phyloP scores from a whole-genome alignment of 2,888 invertebrate species.

The Thymelicus sylvestris region DNA sequence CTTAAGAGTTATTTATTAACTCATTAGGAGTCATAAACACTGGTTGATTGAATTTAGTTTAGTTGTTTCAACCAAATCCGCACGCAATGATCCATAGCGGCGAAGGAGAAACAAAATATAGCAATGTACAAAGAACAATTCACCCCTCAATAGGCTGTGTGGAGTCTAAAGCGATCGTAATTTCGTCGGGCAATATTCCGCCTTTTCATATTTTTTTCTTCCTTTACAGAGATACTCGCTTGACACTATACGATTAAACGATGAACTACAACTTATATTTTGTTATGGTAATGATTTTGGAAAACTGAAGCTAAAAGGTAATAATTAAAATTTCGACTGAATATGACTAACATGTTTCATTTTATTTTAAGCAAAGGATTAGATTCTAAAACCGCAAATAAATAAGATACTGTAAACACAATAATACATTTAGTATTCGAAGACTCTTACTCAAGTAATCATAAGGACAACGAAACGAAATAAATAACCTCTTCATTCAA shows the following conservation, averaged over 20 bases:
- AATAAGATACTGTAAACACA: too few species aligned
- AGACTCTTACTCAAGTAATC: too few species aligned
- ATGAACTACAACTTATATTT: not conserved
- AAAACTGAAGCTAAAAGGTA: too few species aligned
- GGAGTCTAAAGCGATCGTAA: slow-evolving; percentile 83
- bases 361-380: too few species aligned
- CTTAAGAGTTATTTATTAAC: too few species aligned
- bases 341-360: too few species aligned
- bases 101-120: slow-evolving; percentile 75
- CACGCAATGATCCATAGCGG: slow-evolving; percentile 59
- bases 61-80: slow-evolving; percentile 2
- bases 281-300: too few species aligned
- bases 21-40: not conserved
- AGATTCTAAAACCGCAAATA: too few species aligned
- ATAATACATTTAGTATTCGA: too few species aligned
- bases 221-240: slow-evolving; percentile 69
- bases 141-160: slow-evolving; percentile 78
- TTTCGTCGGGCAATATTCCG: slow-evolving; percentile 81
- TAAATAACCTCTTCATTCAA: too few species aligned
- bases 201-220: slow-evolving; percentile 82
- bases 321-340: too few species aligned
- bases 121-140: slow-evolving; percentile 80
- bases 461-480: too few species aligned
- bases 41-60: slow-evolving; percentile 7
- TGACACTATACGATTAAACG: slow-evolving; percentile 1